Evolutionary conservation across 2,888 invertebrate species (phyloP).

Genomic region (Capitulum mitella): DNA sequence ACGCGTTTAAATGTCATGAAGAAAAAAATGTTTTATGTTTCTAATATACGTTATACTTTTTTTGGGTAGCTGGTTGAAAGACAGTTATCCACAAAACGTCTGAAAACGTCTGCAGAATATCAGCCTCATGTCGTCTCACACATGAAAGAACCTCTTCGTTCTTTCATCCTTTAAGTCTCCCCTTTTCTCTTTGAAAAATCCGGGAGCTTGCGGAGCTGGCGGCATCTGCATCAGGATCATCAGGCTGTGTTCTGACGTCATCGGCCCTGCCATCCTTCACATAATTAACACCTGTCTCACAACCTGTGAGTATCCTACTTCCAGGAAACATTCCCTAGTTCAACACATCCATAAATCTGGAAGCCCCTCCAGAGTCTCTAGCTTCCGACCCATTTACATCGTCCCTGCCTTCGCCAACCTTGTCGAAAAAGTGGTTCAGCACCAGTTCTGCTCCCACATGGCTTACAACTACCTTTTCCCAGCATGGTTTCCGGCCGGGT

Average conservation of each 20-base stretch:
- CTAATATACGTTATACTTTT: too few relatives aligned
- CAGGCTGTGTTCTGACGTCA: background rate
- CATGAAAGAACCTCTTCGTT: too few relatives aligned
- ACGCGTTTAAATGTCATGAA: too few relatives aligned
- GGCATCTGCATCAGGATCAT: background rate
- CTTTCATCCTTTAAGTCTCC: background rate
- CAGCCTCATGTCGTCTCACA: too few relatives aligned
- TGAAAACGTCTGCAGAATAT: too few relatives aligned
- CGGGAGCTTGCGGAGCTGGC: background rate
- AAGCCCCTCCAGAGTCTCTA: background rate
- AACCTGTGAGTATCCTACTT: background rate
- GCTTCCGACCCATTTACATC: background rate
- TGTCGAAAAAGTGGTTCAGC: background rate
- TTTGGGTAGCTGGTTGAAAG: too few relatives aligned
- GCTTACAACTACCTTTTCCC: background rate
- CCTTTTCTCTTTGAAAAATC: too few relatives aligned
- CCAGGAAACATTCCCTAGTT: background rate
- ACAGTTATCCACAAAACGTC: too few relatives aligned
- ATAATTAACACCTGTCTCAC: background rate
- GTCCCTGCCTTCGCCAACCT: background rate
- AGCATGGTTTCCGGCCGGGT: background rate
- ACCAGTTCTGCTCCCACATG: background rate
- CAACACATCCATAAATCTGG: background rate
- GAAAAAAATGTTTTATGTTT: too few relatives aligned
- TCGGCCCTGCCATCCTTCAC: background rate